Evolutionary conservation across 1,140 invertebrate genomes (phyloP).

Genomic region (Ectropis grisescens): DNA sequence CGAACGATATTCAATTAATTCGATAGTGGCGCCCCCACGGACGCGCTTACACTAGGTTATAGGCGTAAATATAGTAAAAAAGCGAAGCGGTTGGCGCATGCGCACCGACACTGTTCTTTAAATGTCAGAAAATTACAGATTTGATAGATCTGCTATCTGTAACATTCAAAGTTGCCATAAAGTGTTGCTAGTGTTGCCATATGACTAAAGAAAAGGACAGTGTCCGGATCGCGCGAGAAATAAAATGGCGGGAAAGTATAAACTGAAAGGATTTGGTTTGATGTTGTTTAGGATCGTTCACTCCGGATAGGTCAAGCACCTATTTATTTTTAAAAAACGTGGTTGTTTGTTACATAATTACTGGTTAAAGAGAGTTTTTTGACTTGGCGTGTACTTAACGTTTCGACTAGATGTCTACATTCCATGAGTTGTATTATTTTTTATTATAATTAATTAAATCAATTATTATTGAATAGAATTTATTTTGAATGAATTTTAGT

Average conservation of each 20-base stretch:
- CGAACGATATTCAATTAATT: slow-evolving; percentile 2
- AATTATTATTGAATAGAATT: neutral
- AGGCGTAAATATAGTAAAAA: neutral
- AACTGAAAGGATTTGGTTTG: too few relatives aligned
- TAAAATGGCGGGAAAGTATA: too few relatives aligned
- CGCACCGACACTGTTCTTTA: too few relatives aligned
- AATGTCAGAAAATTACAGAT: too few relatives aligned
- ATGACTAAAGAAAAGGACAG: too few relatives aligned
- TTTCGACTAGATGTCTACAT: neutral
- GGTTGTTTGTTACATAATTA: neutral
- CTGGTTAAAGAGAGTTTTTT: neutral
- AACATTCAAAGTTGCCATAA: too few relatives aligned
- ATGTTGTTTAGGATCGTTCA: too few relatives aligned
- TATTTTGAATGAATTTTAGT: neutral
- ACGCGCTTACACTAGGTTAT: neutral
- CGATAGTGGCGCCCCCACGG: neutral
- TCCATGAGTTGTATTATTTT: neutral
- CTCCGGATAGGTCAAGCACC: too few relatives aligned
- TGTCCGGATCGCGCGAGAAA: too few relatives aligned
- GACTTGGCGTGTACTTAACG: neutral
- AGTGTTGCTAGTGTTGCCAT: too few relatives aligned
- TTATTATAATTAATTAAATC: slow-evolving; percentile 1
- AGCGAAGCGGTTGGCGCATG: neutral
- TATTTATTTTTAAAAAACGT: too few relatives aligned
- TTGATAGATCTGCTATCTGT: too few relatives aligned